Percentiles rank a stretch among this genome's conserved stretches.
phyloP scores from a whole-genome alignment of 2,797 vertebrate species.

The Pangasius macronema region DNA sequence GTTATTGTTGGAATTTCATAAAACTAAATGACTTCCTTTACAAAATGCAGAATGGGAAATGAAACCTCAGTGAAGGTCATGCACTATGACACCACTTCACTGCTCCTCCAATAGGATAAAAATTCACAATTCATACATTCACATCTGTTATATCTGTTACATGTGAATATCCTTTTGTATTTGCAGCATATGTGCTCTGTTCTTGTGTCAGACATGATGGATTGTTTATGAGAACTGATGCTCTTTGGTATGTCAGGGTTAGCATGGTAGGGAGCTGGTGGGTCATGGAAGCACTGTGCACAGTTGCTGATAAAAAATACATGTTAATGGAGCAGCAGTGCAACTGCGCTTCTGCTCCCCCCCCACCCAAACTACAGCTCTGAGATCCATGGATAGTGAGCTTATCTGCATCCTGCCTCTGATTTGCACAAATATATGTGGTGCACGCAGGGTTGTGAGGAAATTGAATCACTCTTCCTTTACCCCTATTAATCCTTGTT shows the following conservation, averaged over 20 bases:
- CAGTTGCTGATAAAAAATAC: constrained; percentile 40
- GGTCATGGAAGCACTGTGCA: constrained; percentile 5
- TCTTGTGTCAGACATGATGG: background rate
- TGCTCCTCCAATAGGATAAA: background rate
- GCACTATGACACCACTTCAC: background rate
- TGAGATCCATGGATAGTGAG: constrained; percentile 10
- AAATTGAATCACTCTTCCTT: constrained; percentile 38
- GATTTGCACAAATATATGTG: constrained; percentile 31
- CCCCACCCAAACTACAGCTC: constrained; percentile 6
- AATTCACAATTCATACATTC: background rate
- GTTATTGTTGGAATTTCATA: background rate
- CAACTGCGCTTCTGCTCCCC: background rate
- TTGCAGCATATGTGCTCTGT: background rate
- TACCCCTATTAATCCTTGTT: constrained; percentile 48
- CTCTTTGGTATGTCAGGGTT: constrained; percentile 1
- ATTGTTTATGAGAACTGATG: constrained; percentile 9
- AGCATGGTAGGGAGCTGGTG: background rate
- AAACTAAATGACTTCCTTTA: background rate
- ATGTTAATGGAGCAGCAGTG: constrained; percentile 20
- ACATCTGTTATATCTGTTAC: constrained; percentile 7
- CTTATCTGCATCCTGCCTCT: constrained; percentile 30
- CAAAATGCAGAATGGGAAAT: background rate
- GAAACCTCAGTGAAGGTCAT: background rate
- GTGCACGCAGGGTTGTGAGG: constrained; percentile 31
- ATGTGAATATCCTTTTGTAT: background rate